Evolutionary conservation across 2,113 vertebrate genomes (phyloP), one percentile per base, ranked within the genome.

Genomic region (Halichoeres trimaculatus): DNA sequence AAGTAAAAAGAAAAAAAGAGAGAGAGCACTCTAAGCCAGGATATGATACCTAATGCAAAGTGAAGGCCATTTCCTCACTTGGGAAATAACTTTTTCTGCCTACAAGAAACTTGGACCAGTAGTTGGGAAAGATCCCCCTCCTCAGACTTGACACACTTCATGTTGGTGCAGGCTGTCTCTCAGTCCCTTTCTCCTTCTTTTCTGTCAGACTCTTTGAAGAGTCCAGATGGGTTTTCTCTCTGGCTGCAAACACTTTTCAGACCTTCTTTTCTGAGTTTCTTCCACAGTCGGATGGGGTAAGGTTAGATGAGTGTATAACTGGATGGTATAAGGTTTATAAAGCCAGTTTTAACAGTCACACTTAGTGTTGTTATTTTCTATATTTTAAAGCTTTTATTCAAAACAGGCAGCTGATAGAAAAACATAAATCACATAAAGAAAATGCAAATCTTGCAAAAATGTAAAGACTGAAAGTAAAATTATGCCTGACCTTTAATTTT

Each of bases 401-500:
- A 30, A 30, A 6, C 3, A 6, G 30, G 30, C 30, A 30, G 30
- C 30, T 4, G 30, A 4, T 4, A 30, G 30, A 30, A 30, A 30
- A 6, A 30, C 30, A 30, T 30, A 30, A 30, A 30, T 6, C 30
- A 56, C 11, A 22, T 5, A 40, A 17, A 24, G 40, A 56, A 50
- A 9, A 3, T 58, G 57, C 17, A n/a, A 38, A 50, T 36, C 43
- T 4, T 16, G 26, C 30, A 34, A 47, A 24, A 6, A 74, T 5
- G 11, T 13, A 24, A 41, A 19, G 16, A 51, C 17, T 8, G 13
- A 59, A 34, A 51, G 54, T 35, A 13, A 24, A 3, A 35, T 14
- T 35, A 68, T 41, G 30, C 10, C 6, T 12, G n/a, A 62, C 43
- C 54, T 63, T 56, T 77, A 23, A 63, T 48, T 59, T 16, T 2